These are phyloP conservation scores for Tridacna crocea DNA, from an alignment of 2,888 invertebrate genomes.

Conservation along the genomic window DNA sequence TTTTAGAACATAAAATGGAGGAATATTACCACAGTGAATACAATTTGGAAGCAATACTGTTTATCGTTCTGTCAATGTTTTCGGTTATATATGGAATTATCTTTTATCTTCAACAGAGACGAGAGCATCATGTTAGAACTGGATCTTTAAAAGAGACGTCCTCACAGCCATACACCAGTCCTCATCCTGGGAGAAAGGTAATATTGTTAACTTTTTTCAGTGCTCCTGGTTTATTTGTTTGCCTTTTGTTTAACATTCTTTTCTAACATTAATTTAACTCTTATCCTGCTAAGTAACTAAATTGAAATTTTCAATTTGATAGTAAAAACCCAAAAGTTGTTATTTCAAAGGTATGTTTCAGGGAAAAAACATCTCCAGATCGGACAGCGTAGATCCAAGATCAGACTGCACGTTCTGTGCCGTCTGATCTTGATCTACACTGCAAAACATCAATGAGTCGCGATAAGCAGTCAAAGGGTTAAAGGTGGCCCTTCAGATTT, in stretches of 20 bases:
- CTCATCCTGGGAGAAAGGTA: constrained; percentile 74
- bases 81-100: constrained; percentile 62
- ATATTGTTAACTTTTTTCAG: background rate
- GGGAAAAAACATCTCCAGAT: too few relatives aligned
- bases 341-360: too few relatives aligned
- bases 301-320: too few relatives aligned
- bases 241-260: background rate
- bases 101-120: constrained; percentile 76
- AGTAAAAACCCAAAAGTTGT: too few relatives aligned
- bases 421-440: too few relatives aligned
- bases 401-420: too few relatives aligned
- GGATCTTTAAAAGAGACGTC: constrained; percentile 73
- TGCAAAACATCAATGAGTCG: too few relatives aligned
- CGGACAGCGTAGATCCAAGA: too few relatives aligned
- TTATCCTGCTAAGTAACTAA: background rate
- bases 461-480: too few relatives aligned
- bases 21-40: constrained; percentile 39
- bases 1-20: constrained; percentile 45
- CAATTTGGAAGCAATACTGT: constrained; percentile 53
- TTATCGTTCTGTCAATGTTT: constrained; percentile 51
- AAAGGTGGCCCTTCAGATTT: too few relatives aligned
- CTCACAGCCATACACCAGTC: constrained; percentile 73
- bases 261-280: background rate
- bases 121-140: constrained; percentile 74
- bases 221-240: too few relatives aligned